Evolutionary conservation across 2,113 vertebrate genomes (phyloP), one percentile per base, ranked within the genome.

Genomic region (Centropus bengalensis): DNA sequence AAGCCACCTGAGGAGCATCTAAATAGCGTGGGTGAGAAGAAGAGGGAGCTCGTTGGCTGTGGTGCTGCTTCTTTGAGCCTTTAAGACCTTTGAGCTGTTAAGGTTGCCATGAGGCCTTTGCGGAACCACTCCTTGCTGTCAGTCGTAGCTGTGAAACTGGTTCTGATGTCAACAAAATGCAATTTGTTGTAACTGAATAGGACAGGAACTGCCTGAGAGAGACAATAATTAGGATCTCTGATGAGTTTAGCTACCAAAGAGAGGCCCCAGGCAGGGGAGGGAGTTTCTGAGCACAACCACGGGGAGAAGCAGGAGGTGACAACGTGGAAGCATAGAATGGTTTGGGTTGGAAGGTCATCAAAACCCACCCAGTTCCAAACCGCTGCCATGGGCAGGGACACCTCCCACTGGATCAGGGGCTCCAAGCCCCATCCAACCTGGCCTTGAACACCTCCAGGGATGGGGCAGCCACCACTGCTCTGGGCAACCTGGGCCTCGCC

Each of bases 21-120:
- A 56, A 71, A 28, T 33, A 58, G 52, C 9, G 3, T 27, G 63
- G 38, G n/a, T 1, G 3, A 60, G 30, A 45, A 62, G 44, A 27
- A 32, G 60, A 63, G 36, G 36, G 12, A 20, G 4, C 22, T 36
- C 38, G 22, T 55, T 21, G 59, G 45, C 45, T 52, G 44, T n/a
- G 36, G 49, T 22, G 44, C 55, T 66, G 78, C 40, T 60, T 32
- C 14, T 77, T 62, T 8, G 15, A 32, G 30, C 1, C 2, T 8
- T 0, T 0, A 33, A 77, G 23, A 36, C 36, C 14, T 77, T 62
- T 8, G 15, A 32, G 30, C 1, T 2, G 9, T 0, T 0, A 33
- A 77, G 23, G 17, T 42, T 0, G 0, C 14, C 0, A 0, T 38
- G 24, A 44, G 33, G 24, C 55, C 40, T 69, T 55, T 42, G 51